Percentiles rank a stretch among this genome's conserved stretches.
Conservation (phyloP, 2,888 invertebrate species). For the Baronia brevicornis region DNA sequence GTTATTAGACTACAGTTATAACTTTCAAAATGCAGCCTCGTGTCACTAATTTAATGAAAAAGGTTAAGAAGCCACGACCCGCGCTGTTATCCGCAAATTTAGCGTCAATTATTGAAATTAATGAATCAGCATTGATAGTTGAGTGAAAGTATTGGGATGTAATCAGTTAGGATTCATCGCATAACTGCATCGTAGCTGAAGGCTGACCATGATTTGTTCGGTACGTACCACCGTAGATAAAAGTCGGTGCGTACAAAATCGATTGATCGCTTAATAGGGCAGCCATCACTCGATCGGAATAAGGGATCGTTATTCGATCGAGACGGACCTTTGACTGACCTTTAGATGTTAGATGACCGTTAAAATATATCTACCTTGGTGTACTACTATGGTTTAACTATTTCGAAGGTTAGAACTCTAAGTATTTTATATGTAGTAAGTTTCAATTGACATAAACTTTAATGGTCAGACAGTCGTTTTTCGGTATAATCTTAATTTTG, state of each 20-base stretch:
- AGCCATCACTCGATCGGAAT: no score
- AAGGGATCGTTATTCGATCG: no score
- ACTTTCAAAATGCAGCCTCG: conserved; percentile 13
- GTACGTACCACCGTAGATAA: conserved; percentile 29
- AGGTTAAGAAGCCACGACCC: conserved; percentile 55
- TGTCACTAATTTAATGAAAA: conserved; percentile 42
- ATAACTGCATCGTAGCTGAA: conserved; percentile 25
- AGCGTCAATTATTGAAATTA: conserved; percentile 62
- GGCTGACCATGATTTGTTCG: conserved; percentile 24
- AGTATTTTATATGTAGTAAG: no score
- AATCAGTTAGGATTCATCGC: conserved; percentile 46
- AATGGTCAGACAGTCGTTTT: no score
- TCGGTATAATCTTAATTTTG: no score
- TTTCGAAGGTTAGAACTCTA: no score
- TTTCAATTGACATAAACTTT: no score
- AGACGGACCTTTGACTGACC: no score
- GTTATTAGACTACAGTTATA: conserved; percentile 15
- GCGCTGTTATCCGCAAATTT: conserved; percentile 44
- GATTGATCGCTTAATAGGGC: conserved; percentile 21
- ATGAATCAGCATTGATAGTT: conserved; percentile 50
- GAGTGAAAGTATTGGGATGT: conserved; percentile 58
- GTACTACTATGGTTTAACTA: no score
- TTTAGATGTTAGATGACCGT: no score
- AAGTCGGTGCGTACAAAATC: conserved; percentile 26
- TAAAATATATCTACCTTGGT: no score